phyloP scores from a whole-genome alignment of 2,888 invertebrate genomes.

The Pristionchus maxplancki region DNA sequence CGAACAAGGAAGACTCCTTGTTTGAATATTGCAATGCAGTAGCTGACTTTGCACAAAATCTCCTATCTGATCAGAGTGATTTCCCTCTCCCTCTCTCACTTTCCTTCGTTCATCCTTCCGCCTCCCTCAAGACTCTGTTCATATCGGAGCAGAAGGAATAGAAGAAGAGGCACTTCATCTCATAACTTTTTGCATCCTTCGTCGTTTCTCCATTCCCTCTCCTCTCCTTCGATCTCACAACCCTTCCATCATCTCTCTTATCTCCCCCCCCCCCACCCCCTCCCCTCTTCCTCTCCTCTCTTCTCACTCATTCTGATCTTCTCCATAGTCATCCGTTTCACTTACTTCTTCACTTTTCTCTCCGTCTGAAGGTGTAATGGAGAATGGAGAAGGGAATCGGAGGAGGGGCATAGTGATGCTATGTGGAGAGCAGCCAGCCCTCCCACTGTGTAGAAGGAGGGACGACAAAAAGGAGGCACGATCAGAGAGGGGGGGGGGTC shows the following conservation, averaged over 20 bases:
- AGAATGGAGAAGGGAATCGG: not conserved
- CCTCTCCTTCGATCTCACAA: conserved; percentile 10
- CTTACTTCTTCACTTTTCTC: not conserved
- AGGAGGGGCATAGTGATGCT: not conserved
- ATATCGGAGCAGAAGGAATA: conserved; percentile 3
- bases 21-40: not conserved
- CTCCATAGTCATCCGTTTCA: conserved; percentile 79
- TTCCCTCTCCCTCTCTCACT: not conserved
- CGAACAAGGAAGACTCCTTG: not conserved
- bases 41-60: not conserved
- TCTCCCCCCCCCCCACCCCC: not conserved
- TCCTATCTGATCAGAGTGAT: not conserved
- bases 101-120: not conserved
- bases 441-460: conserved; percentile 13
- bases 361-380: not conserved
- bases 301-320: conserved; percentile 58
- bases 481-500: not conserved
- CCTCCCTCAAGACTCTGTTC: not conserved
- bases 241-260: conserved; percentile 28
- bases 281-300: not conserved
- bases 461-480: conserved; percentile 1
- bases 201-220: not conserved
- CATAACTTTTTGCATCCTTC: conserved; percentile 26
- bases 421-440: not conserved
- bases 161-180: not conserved